phyloP scores from a whole-genome alignment of 2,888 invertebrate species.

The Pollenia angustigena region DNA sequence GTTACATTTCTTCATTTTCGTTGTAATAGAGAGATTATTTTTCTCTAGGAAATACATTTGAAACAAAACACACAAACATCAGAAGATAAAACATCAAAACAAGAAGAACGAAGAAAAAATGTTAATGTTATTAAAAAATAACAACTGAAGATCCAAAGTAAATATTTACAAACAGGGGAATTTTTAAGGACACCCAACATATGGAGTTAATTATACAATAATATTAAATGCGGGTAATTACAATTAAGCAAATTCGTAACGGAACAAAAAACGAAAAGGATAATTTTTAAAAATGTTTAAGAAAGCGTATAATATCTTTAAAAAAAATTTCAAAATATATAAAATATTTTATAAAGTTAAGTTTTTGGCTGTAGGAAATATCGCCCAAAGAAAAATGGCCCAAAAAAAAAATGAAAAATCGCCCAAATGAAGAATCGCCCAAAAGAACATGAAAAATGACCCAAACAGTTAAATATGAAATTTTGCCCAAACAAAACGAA shows the following conservation, averaged over 20 bases:
- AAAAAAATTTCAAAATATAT: background rate
- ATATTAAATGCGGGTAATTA: conserved; percentile 66
- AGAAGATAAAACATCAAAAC: conserved; percentile 47
- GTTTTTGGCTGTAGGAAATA: too few species aligned
- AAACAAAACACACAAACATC: conserved; percentile 40
- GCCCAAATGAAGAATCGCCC: too few species aligned
- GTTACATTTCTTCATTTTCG: conserved; percentile 46
- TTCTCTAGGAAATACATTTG: conserved; percentile 47
- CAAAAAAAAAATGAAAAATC: too few species aligned
- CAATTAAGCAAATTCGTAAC: conserved; percentile 43
- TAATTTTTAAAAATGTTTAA: too few species aligned
- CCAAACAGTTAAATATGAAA: too few species aligned
- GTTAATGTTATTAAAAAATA: conserved; percentile 58
- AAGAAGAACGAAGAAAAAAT: conserved; percentile 53
- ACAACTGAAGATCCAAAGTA: conserved; percentile 45
- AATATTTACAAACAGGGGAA: conserved; percentile 41
- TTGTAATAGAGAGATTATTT: conserved; percentile 48
- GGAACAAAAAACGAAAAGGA: background rate
- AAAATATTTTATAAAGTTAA: background rate
- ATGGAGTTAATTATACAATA: conserved; percentile 68
- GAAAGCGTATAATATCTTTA: background rate
- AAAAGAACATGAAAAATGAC: too few species aligned
- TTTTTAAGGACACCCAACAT: conserved; percentile 52
- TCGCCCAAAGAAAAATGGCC: too few species aligned
- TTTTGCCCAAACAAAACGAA: too few species aligned